Evolutionary conservation across 2,797 vertebrate genomes (phyloP).

Genomic region (Esox masquinongy): DNA sequence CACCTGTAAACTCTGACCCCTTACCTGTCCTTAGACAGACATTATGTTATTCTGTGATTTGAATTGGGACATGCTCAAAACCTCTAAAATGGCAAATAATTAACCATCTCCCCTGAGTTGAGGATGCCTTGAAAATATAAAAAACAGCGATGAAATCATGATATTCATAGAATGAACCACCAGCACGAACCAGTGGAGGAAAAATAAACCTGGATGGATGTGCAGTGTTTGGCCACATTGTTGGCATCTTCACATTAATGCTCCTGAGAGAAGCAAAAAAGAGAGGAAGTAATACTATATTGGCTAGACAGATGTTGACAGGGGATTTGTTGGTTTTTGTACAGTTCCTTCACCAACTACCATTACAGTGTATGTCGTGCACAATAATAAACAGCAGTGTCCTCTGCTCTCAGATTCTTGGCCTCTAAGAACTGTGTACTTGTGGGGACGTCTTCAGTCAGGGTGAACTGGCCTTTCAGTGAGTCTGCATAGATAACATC

Average conservation of each 20-base stretch:
- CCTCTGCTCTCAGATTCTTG: constrained; percentile 26
- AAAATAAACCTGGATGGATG: too few species aligned
- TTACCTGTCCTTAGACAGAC: too few species aligned
- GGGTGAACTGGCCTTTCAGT: constrained; percentile 11
- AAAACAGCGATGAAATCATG: too few species aligned
- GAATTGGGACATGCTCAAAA: too few species aligned
- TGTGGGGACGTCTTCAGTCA: constrained; percentile 24
- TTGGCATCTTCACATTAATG: not conserved
- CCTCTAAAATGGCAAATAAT: too few species aligned
- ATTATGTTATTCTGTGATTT: too few species aligned
- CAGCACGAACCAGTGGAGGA: too few species aligned
- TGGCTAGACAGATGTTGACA: not conserved
- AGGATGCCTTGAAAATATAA: too few species aligned
- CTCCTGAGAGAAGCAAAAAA: not conserved
- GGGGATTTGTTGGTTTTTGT: constrained; percentile 25
- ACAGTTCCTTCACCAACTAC: not conserved
- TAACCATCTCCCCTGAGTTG: too few species aligned
- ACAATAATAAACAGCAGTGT: constrained; percentile 13
- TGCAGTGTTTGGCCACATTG: too few species aligned
- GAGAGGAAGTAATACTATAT: not conserved
- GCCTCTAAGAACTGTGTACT: constrained; percentile 36
- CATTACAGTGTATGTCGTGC: constrained; percentile 15
- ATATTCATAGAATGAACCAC: too few species aligned
- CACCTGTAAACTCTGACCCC: too few species aligned
- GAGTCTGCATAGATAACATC: not conserved